Percentiles rank a stretch among this genome's conserved stretches.
phyloP scores from a whole-genome alignment of 2,797 vertebrate genomes.

The Gastrophryne carolinensis region DNA sequence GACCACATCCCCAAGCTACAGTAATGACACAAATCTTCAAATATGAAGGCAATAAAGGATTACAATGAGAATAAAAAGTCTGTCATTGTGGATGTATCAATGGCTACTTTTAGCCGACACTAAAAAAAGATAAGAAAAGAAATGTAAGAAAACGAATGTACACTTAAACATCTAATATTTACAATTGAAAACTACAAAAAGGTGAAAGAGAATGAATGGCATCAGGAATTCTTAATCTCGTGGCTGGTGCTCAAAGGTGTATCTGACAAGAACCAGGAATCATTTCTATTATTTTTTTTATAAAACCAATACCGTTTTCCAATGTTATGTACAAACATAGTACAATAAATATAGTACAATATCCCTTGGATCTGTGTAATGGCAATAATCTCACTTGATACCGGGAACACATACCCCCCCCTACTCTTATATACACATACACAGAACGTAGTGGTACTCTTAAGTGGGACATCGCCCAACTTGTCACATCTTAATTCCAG shows the following conservation, averaged over 20 bases:
- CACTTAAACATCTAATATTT: not conserved
- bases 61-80: not conserved
- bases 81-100: not conserved
- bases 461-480: slow-evolving; percentile 9
- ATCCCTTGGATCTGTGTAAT: slow-evolving; percentile 1
- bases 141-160: not conserved
- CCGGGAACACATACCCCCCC: not conserved
- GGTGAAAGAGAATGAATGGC: not conserved
- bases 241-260: not conserved
- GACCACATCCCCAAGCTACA: not conserved
- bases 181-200: not conserved
- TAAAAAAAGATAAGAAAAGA: not conserved
- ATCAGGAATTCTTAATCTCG: not conserved
- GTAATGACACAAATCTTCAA: not conserved
- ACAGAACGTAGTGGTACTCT: slow-evolving; percentile 34
- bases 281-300: not conserved
- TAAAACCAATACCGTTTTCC: not conserved
- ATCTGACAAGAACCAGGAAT: not conserved
- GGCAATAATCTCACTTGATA: slow-evolving; percentile 1
- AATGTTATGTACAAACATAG: slow-evolving; percentile 7
- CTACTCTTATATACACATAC: slow-evolving; percentile 15
- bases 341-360: slow-evolving; percentile 15
- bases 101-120: not conserved
- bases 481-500: slow-evolving; percentile 36
- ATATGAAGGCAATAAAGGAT: not conserved